Evolutionary conservation across 2,113 vertebrate genomes (phyloP), one percentile per base, ranked within the genome.

Genomic region (Delphinapterus leucas): DNA sequence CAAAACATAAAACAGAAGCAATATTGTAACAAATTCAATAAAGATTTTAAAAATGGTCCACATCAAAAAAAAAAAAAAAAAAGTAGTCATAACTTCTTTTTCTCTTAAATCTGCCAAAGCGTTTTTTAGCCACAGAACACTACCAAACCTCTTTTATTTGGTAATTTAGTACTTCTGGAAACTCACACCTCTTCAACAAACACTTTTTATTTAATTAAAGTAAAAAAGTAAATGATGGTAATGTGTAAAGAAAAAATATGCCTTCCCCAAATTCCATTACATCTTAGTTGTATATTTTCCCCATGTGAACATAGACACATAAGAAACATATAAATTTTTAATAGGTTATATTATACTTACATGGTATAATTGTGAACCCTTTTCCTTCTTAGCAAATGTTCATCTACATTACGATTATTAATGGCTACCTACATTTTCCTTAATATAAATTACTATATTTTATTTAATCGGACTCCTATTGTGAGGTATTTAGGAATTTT

Each of bases 311-410:
- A 74, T 0, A 74, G 65, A 85, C 21, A 85, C 15, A 65, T 33
- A 65, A 61, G 10, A 81, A 41, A 76, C 76, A 65, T 26, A 74
- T 61, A 76, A 28, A 58, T 60, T 68, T 68, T 68, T 88, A 63
- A 67, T 96, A 85, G 65, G 58, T 76, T 90, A 41, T 76, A 76
- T 68, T 81, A 60, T 18, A 77, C 28, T 63, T 41, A 65, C 10
- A 20, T 33, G 79, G 31, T 79, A 44, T 38, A 86, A 44, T 41
- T 28, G 9, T 26, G 31, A 97, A 87, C 17, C 12, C 17, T 82
- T 91, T 95, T 71, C 5, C 53, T 77, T 90, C 44, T 65, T 86
- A 92, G 60, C 60, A 97, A 93, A 60, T 85, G 76, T 60, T 93
- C 33, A 53, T 25, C 79, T 86, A n/a, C 25, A 28, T 71, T 92